Percentiles rank a stretch among this genome's conserved stretches.
Conservation (phyloP, 2,888 invertebrate species). For the Diabrotica balteata region DNA sequence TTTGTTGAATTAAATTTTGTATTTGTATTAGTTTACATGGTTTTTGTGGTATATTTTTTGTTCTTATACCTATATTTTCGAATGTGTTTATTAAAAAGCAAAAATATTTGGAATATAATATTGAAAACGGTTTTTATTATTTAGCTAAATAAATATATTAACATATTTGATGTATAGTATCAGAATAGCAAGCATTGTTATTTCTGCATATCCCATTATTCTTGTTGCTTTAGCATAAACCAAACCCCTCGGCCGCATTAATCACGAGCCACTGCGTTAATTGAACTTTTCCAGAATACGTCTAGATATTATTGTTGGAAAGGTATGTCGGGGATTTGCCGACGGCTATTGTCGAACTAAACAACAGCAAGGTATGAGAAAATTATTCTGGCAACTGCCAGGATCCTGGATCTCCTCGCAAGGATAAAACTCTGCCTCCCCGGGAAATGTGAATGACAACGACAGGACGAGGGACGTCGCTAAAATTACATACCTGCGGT, state of each 20-base stretch:
- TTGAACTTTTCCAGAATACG: neutral
- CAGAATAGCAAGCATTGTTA: neutral
- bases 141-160: too few relatives aligned
- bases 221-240: too few relatives aligned
- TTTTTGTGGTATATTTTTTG: too few relatives aligned
- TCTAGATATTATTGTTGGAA: slow-evolving; percentile 9
- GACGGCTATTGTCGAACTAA: slow-evolving; percentile 18
- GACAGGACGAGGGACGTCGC: slow-evolving; percentile 1
- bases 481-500: neutral
- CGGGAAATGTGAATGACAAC: slow-evolving; percentile 1
- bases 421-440: slow-evolving; percentile 1
- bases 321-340: slow-evolving; percentile 15
- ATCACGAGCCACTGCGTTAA: neutral
- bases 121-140: too few relatives aligned
- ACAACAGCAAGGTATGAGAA: slow-evolving; percentile 15
- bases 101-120: too few relatives aligned
- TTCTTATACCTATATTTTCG: too few relatives aligned
- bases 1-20: too few relatives aligned
- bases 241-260: slow-evolving; percentile 3
- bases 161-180: neutral
- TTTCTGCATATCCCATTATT: too few relatives aligned
- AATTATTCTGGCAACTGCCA: slow-evolving; percentile 14
- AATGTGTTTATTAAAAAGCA: too few relatives aligned
- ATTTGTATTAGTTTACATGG: too few relatives aligned
- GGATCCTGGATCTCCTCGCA: slow-evolving; percentile 1